Base-by-base conservation (phyloP, 2,888 invertebrate species). In the Unio pictorum region DNA sequence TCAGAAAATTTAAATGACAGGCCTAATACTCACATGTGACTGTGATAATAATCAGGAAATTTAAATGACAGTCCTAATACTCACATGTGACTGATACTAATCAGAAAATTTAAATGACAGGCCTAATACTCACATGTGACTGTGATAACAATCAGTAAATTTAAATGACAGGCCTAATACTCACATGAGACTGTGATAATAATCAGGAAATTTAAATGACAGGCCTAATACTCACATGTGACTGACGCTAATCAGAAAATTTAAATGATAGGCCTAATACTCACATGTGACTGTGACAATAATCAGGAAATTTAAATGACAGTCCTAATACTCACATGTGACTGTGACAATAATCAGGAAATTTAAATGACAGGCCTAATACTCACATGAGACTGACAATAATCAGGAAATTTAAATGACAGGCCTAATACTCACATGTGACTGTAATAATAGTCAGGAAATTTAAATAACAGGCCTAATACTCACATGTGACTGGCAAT, bases 121-220 rank as follows among this genome's bases (percentile, higher is more conserved):
- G 45, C 4, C 15, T 28, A 3, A 59, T 69, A 94, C 95, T 95
- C 93, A 99, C 99, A 93, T 99, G 98, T 87, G 98, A 95, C 92
- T 98, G 97, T 83, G 99, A 96, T 91, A 99, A 93, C 91, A 99
- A 93, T 15, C 45, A 11, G 45, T 2, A 11, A 45, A 45, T 45
- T 3, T 3, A 45, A 45, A 45, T 45, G 15, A 45, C 45, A 45
- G 11, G 45, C 4, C 15, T 28, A 3, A 59, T 69, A 94, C 95
- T 95, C 93, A 99, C 99, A 93, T 99, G 98, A 87, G 98, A 95
- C 92, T 98, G 97, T 83, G 99, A 96, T 91, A 99, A 93, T 91
- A 99, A 93, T 15, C 45, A 11, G 45, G 15, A 11, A 45, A 45
- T 45, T 3, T 3, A 45, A 45, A 45, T 45, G 15, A 45, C 45